Evolutionary conservation across 2,113 vertebrate genomes (phyloP).

Genomic region (Alouatta palliata): DNA sequence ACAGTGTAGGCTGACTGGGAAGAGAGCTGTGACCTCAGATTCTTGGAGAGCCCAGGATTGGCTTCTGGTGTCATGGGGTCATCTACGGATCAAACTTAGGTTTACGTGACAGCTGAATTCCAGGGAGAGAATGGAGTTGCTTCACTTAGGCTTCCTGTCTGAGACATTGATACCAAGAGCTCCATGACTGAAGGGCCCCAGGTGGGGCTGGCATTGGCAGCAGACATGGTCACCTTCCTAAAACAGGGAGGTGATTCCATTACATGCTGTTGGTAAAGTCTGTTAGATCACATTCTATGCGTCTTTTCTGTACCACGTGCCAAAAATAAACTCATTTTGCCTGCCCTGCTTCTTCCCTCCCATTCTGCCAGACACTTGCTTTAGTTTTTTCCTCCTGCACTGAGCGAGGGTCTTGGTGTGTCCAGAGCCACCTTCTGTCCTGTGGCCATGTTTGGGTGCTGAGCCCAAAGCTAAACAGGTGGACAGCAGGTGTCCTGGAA

Average conservation of each 20-base stretch:
- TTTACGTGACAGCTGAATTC: background rate
- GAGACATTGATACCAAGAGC: background rate
- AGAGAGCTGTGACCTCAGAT: background rate
- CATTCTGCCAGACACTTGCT: background rate
- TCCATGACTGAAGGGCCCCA: background rate
- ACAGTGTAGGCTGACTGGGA: background rate
- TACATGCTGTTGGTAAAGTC: background rate
- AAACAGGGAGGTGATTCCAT: background rate
- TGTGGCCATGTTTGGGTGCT: background rate
- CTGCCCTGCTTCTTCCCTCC: background rate
- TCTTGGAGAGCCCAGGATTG: background rate
- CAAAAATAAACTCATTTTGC: background rate
- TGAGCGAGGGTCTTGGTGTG: background rate
- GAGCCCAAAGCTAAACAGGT: background rate
- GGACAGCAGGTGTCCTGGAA: background rate
- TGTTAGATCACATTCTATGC: background rate
- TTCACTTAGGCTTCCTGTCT: background rate
- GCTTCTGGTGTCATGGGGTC: background rate
- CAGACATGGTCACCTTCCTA: background rate
- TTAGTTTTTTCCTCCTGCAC: background rate
- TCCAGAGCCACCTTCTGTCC: background rate
- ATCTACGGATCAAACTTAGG: background rate
- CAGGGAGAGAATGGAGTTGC: background rate
- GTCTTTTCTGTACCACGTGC: conserved; percentile 18
- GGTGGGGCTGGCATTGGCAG: background rate